phyloP scores from a whole-genome alignment of 2,113 vertebrate genomes.

The Lonchura striata region DNA sequence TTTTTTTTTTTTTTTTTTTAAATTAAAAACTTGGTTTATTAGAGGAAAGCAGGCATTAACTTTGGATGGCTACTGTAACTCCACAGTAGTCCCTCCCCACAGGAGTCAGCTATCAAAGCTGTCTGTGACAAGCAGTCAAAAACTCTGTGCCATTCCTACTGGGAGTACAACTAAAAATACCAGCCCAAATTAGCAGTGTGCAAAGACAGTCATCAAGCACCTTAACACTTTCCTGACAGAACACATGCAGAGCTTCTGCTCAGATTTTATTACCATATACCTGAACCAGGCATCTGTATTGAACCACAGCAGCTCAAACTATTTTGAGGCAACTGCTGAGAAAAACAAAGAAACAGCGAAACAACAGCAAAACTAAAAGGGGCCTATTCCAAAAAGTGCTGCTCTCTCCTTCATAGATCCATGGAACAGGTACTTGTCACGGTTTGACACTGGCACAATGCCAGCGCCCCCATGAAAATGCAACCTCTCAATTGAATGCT shows the following conservation, averaged over 20 bases:
- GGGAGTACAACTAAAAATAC: conserved; percentile 23
- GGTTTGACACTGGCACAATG: no score
- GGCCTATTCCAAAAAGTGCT: background rate
- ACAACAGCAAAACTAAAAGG: background rate
- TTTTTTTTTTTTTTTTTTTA: no score
- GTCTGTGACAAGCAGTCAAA: background rate
- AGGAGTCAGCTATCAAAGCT: background rate
- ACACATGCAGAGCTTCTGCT: background rate
- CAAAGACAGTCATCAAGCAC: background rate
- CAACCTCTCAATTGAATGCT: no score
- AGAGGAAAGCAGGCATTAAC: background rate
- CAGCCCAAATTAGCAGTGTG: conserved; percentile 4
- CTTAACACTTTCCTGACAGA: conserved; percentile 15
- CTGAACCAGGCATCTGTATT: background rate
- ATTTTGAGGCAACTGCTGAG: background rate
- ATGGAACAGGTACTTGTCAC: background rate
- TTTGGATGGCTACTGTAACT: background rate
- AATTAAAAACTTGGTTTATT: background rate
- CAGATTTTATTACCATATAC: background rate
- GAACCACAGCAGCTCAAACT: background rate
- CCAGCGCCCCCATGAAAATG: no score
- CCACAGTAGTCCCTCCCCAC: accelerated
- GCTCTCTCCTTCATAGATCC: background rate
- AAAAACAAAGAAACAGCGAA: background rate
- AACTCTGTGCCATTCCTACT: background rate